Percentiles rank a stretch among this genome's conserved stretches.
These are phyloP conservation scores for Coracias cyanogaster DNA, from an alignment of 2,797 vertebrate genomes.

Conservation along the genomic window DNA sequence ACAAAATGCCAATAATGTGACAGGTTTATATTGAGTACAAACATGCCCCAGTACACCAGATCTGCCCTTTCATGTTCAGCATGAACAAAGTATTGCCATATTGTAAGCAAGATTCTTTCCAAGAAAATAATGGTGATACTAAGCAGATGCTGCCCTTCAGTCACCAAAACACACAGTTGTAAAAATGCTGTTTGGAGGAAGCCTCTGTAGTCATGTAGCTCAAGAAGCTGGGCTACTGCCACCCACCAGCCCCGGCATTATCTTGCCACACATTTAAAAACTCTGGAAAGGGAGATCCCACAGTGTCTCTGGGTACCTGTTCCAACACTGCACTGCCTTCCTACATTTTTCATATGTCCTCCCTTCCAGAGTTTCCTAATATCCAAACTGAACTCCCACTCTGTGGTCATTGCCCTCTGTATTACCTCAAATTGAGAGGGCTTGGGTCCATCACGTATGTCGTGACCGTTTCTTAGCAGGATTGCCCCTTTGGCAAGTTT, in stretches of 20 bases:
- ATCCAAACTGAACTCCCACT: neutral
- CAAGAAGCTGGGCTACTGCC: neutral
- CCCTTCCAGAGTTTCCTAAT: neutral
- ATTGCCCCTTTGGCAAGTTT: neutral
- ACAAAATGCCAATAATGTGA: neutral
- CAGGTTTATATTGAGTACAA: neutral
- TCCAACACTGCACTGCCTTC: neutral
- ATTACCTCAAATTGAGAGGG: neutral
- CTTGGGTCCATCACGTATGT: neutral
- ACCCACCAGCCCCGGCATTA: neutral
- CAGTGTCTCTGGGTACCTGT: neutral
- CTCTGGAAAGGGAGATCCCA: neutral
- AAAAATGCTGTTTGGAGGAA: neutral
- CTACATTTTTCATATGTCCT: neutral
- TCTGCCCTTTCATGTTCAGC: neutral
- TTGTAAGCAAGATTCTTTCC: neutral
- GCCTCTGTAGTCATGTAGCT: neutral
- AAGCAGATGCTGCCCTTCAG: conserved; percentile 11
- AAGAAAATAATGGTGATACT: neutral
- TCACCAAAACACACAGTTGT: neutral
- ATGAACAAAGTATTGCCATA: neutral
- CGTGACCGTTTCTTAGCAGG: neutral
- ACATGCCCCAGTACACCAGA: neutral
- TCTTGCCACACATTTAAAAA: neutral
- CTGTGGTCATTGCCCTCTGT: neutral